Conservation (phyloP, 1,140 invertebrate species). For the Argopecten irradians region DNA sequence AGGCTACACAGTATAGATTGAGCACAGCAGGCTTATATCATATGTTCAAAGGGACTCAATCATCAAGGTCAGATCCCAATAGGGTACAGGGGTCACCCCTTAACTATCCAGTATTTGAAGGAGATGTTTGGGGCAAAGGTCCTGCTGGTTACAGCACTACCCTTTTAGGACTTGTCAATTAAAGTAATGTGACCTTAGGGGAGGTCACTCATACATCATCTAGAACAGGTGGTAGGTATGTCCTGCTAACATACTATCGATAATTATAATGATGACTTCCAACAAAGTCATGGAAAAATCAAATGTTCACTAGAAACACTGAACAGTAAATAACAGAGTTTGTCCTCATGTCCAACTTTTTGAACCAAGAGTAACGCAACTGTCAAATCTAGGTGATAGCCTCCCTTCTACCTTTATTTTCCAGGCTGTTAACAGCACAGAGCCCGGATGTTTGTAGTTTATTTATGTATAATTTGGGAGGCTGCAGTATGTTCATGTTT, state of each 20-base stretch:
- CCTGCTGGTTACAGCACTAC: neutral
- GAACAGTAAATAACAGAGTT: no score
- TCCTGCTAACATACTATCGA: neutral
- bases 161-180: constrained; percentile 1
- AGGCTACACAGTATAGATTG: neutral
- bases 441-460: no score
- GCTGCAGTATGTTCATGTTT: no score
- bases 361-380: no score
- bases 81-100: neutral
- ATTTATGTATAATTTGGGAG: no score
- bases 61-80: neutral
- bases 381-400: no score
- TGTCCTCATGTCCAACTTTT: no score
- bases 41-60: neutral
- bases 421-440: no score
- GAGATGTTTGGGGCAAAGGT: neutral
- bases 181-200: neutral
- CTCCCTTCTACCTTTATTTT: no score
- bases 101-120: neutral
- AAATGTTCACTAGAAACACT: no score
- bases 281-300: no score
- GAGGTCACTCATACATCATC: neutral
- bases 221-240: neutral
- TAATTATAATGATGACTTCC: no score
- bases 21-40: neutral